phyloP scores from a whole-genome alignment of 37 sponge, comb jelly and placozoan genomes.

The Halichondria panicea region DNA sequence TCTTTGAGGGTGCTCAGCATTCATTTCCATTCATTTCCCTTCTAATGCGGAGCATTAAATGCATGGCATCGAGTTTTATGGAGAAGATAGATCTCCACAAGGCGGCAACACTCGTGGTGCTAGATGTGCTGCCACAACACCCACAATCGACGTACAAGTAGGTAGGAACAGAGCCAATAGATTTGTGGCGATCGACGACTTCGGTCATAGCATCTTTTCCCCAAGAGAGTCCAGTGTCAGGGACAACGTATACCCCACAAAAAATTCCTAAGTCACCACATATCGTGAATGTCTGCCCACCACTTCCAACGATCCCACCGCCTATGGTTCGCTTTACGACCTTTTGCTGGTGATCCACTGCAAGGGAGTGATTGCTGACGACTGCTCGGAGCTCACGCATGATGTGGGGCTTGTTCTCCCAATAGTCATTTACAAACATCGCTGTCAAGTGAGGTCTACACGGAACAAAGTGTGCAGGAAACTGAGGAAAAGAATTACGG shows the following conservation, averaged over 20 bases:
- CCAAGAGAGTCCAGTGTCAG: constrained; percentile 14
- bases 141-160: constrained; percentile 40
- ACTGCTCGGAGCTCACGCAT: constrained; percentile 38
- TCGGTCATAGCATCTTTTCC: constrained; percentile 42
- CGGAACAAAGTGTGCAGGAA: constrained; percentile 33
- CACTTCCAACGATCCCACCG: constrained; percentile 8
- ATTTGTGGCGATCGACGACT: constrained; percentile 31
- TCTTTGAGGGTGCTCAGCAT: constrained; percentile 20
- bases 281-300: constrained; percentile 54
- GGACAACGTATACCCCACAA: constrained; percentile 22
- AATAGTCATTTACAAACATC: constrained; percentile 35
- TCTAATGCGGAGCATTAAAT: constrained; percentile 27
- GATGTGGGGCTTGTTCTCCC: constrained; percentile 49
- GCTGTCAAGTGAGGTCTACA: constrained; percentile 13
- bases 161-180: constrained; percentile 21
- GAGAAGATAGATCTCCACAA: constrained; percentile 30
- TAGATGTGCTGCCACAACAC: constrained; percentile 18
- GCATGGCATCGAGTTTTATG: constrained; percentile 40
- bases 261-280: constrained; percentile 44
- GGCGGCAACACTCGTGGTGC: constrained; percentile 28
- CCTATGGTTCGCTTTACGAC: constrained; percentile 25
- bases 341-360: constrained; percentile 43
- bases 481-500: constrained; percentile 50
- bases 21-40: constrained; percentile 37
- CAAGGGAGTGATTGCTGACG: constrained; percentile 29